These are phyloP conservation scores for Phylloscopus whistleri DNA, from an alignment of 2,113 vertebrate genomes.

Conservation along the genomic window DNA sequence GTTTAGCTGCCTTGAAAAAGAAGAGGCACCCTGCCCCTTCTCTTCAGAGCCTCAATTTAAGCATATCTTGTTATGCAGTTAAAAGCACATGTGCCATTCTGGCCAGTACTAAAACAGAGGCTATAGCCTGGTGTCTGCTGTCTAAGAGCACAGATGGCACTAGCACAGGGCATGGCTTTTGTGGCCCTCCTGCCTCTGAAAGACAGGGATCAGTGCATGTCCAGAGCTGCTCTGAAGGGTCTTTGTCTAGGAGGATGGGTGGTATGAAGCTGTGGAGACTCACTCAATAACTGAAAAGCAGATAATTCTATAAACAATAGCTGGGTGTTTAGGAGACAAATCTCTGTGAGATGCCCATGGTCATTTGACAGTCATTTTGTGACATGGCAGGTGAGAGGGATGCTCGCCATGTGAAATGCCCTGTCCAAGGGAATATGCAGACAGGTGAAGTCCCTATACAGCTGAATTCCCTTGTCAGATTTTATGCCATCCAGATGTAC, in stretches of 20 bases:
- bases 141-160: not conserved
- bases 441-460: not conserved
- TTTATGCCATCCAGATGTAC: not conserved
- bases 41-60: not conserved
- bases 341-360: not conserved
- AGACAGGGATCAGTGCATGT: not conserved
- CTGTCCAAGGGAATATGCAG: not conserved
- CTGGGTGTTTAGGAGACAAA: not conserved
- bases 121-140: not conserved
- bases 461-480: not conserved
- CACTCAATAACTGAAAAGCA: not conserved
- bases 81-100: fast-evolving
- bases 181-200: not conserved
- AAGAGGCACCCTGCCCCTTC: not conserved
- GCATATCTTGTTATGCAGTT: not conserved
- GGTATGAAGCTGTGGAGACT: not conserved
- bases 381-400: not conserved
- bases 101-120: not conserved
- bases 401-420: not conserved
- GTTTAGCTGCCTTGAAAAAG: not conserved
- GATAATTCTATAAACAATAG: not conserved
- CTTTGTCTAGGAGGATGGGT: not conserved
- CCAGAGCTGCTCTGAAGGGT: not conserved
- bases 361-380: not conserved
- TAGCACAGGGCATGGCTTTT: not conserved